Conservation (phyloP, 1,140 invertebrate genomes). For the Apocrypta bakeri region DNA sequence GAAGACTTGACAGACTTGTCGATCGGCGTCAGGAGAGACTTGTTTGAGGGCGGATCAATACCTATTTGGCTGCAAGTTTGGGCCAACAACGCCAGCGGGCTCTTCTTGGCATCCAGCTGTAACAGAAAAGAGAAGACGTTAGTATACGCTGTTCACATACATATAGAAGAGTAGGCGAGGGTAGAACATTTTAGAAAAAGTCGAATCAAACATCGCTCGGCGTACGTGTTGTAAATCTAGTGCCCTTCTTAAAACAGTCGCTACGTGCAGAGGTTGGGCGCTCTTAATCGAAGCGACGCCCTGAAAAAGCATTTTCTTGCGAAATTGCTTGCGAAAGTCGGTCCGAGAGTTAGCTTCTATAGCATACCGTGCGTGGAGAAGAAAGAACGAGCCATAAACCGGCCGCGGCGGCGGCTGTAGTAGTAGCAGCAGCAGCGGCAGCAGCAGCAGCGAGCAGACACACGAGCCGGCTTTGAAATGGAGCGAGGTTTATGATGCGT, state of each 20-base stretch:
- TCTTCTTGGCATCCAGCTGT: conserved; percentile 96
- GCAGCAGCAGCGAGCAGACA: not conserved
- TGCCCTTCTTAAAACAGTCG: not conserved
- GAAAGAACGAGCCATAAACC: conserved; percentile 29
- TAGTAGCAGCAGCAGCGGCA: not conserved
- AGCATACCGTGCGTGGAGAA: conserved; percentile 3
- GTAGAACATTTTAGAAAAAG: not conserved
- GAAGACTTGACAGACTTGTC: conserved; percentile 78
- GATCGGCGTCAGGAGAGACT: conserved; percentile 78
- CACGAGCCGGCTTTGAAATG: conserved; percentile 52
- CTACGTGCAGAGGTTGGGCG: not conserved
- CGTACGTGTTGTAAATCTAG: conserved; percentile 1
- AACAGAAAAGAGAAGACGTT: conserved; percentile 75
- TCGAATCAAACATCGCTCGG: not conserved
- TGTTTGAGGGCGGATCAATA: conserved; percentile 84
- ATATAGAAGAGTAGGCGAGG: not conserved
- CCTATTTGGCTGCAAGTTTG: conserved; percentile 97
- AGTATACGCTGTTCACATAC: not conserved
- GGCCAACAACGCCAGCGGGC: conserved; percentile 92
- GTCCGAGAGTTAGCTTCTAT: not conserved
- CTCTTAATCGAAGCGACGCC: conserved; percentile 14
- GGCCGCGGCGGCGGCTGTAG: not conserved
- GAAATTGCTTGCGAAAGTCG: conserved; percentile 50
- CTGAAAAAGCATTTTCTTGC: conserved; percentile 29
- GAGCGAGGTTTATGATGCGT: conserved; percentile 60